A percentile compares a stretch with the other conserved stretches of the same genome.
Evolutionary conservation across 1,140 invertebrate genomes (phyloP).

Genomic region (Pseudomyrmex cubaensis): DNA sequence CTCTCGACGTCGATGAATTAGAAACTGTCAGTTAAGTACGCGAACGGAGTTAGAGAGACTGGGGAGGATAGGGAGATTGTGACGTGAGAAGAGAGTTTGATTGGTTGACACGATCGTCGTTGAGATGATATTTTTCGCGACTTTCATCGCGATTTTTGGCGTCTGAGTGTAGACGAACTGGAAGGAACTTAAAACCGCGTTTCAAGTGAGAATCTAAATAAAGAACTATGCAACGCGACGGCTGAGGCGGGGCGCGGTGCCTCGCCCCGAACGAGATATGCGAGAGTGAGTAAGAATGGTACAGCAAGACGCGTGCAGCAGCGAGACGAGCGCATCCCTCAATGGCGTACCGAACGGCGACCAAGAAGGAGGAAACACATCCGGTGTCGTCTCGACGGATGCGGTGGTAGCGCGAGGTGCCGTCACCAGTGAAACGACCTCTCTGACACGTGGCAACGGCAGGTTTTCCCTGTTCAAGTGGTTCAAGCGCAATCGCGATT

Average conservation of each 20-base stretch:
- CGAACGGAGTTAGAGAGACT: background rate
- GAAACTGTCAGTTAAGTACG: background rate
- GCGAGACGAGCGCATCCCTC: slow-evolving; percentile 62
- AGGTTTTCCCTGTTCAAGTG: slow-evolving; percentile 82
- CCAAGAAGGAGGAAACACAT: slow-evolving; percentile 47
- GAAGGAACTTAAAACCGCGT: slow-evolving; percentile 71
- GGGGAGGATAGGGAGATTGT: background rate
- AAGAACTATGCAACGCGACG: slow-evolving; percentile 73
- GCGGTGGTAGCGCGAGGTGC: slow-evolving; percentile 54
- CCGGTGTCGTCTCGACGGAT: slow-evolving; percentile 67
- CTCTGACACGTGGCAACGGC: slow-evolving; percentile 55
- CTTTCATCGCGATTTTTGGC: slow-evolving; percentile 35
- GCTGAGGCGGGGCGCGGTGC: slow-evolving; percentile 59
- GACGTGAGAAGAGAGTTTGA: background rate
- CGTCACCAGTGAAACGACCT: slow-evolving; percentile 44
- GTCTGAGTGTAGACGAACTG: slow-evolving; percentile 58
- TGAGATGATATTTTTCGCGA: slow-evolving; percentile 26
- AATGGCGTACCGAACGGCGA: slow-evolving; percentile 72
- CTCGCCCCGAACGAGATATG: slow-evolving; percentile 53
- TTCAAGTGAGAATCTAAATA: slow-evolving; percentile 77
- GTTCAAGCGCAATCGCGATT: slow-evolving; percentile 76
- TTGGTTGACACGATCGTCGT: slow-evolving; percentile 2
- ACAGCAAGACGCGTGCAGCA: slow-evolving; percentile 73
- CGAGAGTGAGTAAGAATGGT: slow-evolving; percentile 79
- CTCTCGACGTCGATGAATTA: slow-evolving; percentile 10